phyloP scores from a whole-genome alignment of 2,113 vertebrate species.

The Dasyurus viverrinus region DNA sequence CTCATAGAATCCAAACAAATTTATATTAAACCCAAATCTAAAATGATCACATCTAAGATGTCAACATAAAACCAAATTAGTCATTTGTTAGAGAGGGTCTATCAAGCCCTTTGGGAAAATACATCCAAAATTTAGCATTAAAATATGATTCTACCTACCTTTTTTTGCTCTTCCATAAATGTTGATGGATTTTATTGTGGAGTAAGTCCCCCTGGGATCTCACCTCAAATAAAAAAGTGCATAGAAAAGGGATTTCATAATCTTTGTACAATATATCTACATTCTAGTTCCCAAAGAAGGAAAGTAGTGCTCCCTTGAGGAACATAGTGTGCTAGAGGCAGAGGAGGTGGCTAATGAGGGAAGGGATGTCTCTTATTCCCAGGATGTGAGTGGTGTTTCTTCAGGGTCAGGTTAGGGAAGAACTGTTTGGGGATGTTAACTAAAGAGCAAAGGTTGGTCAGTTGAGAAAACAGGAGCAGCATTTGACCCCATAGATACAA shows the following conservation, averaged over 20 bases:
- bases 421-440: neutral
- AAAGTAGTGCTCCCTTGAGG: neutral
- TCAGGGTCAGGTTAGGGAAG: neutral
- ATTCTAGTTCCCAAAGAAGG: neutral
- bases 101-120: neutral
- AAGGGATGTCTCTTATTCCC: neutral
- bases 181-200: neutral
- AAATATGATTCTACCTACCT: neutral
- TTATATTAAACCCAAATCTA: neutral
- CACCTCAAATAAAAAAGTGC: neutral
- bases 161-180: neutral
- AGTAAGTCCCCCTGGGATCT: neutral
- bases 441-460: neutral
- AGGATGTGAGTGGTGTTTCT: neutral
- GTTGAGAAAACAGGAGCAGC: neutral
- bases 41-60: neutral
- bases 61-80: neutral
- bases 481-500: neutral
- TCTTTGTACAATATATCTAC: neutral
- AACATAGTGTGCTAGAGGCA: neutral
- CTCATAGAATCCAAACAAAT: neutral
- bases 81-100: neutral
- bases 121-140: neutral
- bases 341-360: neutral
- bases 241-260: neutral